These are phyloP conservation scores for Drosophila borealis DNA, from an alignment of 2,888 invertebrate genomes.

Conservation along the genomic window DNA sequence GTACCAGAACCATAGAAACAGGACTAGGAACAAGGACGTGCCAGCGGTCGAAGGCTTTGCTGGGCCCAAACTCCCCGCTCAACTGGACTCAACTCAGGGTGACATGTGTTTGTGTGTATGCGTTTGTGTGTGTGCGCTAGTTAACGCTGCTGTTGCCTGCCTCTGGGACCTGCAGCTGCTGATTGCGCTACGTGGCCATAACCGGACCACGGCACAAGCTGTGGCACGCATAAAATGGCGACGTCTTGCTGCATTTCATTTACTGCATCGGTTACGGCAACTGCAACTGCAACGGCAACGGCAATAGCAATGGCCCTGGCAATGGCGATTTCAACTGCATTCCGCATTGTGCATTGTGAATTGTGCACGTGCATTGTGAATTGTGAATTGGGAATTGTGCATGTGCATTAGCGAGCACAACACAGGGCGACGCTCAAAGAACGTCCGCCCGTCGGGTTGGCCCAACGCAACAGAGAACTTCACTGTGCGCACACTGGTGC, in stretches of 20 bases:
- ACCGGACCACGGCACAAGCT: conserved; percentile 44
- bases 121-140: conserved; percentile 47
- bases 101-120: neutral
- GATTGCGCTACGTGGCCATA: conserved; percentile 75
- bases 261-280: conserved; percentile 36
- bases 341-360: conserved; percentile 50
- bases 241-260: conserved; percentile 71
- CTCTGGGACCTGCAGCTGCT: conserved; percentile 23
- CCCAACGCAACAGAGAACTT: neutral
- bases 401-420: conserved; percentile 63
- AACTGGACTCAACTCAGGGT: neutral
- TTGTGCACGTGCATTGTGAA: conserved; percentile 54
- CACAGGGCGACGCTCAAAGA: conserved; percentile 22
- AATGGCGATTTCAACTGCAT: conserved; percentile 45
- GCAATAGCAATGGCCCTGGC: conserved; percentile 23
- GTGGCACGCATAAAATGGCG: conserved; percentile 68
- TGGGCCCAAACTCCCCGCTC: neutral
- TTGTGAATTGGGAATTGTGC: conserved; percentile 57
- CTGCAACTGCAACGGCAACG: conserved; percentile 23
- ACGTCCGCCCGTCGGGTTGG: conserved; percentile 1
- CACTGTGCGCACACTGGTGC: conserved; percentile 28
- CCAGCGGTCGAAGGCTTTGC: conserved; percentile 6
- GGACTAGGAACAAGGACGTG: conserved; percentile 26
- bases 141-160: conserved; percentile 44
- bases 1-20: conserved; percentile 15